phyloP scores from a whole-genome alignment of 2,797 vertebrate species.

The Poecile montanus region DNA sequence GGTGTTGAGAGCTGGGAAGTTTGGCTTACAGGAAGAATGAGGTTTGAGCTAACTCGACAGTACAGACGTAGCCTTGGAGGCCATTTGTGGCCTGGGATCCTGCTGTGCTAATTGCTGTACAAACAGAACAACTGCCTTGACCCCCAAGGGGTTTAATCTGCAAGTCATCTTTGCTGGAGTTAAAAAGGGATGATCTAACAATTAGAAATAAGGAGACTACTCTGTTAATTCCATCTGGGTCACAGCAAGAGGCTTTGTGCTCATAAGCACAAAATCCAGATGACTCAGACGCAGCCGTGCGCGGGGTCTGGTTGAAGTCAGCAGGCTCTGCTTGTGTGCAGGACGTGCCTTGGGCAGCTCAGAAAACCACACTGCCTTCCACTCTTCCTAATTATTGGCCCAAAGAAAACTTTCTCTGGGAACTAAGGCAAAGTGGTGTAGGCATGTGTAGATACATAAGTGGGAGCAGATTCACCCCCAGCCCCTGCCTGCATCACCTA shows the following conservation, averaged over 20 bases:
- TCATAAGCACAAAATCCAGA: slow-evolving; percentile 22
- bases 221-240: slow-evolving; percentile 47
- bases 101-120: slow-evolving; percentile 51
- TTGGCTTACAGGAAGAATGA: background rate
- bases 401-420: background rate
- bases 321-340: background rate
- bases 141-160: slow-evolving; percentile 30
- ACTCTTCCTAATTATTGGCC: background rate
- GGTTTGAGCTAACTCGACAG: background rate
- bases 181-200: slow-evolving; percentile 52
- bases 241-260: slow-evolving; percentile 26
- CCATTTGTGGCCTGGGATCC: slow-evolving; percentile 33
- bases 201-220: slow-evolving; percentile 32
- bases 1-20: slow-evolving; percentile 2
- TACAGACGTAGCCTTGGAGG: background rate
- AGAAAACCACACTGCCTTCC: background rate
- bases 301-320: background rate
- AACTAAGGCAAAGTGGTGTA: background rate
- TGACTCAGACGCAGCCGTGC: background rate
- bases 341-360: background rate
- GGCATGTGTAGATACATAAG: background rate
- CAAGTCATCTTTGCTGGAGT: slow-evolving; percentile 52
- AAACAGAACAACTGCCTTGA: slow-evolving; percentile 43
- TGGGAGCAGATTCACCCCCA: background rate
- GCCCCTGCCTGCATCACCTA: background rate